A percentile compares a stretch with the other conserved stretches of the same genome.
Evolutionary conservation across 2,888 invertebrate genomes (phyloP).

Genomic region (Polyploca ridens): DNA sequence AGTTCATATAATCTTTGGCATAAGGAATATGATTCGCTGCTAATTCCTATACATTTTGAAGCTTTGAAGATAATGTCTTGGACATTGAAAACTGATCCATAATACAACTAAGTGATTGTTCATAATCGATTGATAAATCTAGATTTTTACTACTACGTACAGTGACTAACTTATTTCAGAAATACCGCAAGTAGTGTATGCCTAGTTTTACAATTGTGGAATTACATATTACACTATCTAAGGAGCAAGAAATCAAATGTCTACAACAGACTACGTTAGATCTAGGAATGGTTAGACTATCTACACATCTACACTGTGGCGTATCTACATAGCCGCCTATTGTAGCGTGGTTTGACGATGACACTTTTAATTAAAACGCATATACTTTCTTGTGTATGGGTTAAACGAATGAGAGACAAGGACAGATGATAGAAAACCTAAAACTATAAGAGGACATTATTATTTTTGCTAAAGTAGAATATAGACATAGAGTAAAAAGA

Average conservation of each 20-base stretch:
- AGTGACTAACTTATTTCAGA: too few species aligned
- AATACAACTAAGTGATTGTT: background rate
- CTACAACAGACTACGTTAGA: conserved; percentile 37
- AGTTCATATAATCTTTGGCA: background rate
- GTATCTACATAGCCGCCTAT: conserved; percentile 42
- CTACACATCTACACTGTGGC: conserved; percentile 28
- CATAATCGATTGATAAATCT: background rate
- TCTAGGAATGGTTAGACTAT: conserved; percentile 51
- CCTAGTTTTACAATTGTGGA: background rate
- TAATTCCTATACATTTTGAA: background rate
- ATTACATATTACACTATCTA: conserved; percentile 32
- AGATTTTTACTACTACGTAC: background rate
- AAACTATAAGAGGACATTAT: too few species aligned
- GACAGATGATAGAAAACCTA: too few species aligned
- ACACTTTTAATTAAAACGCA: background rate
- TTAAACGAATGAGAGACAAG: background rate
- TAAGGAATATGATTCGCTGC: background rate
- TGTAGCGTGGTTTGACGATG: conserved; percentile 29
- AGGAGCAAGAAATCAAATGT: conserved; percentile 40
- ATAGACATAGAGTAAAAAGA: too few species aligned
- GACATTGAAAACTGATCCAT: background rate
- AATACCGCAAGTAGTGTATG: background rate
- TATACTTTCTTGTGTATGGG: too few species aligned
- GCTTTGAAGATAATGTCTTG: background rate
- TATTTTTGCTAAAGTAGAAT: too few species aligned